Evolutionary conservation across 2,797 vertebrate species (phyloP).

Genomic region (Siniperca obscura): DNA sequence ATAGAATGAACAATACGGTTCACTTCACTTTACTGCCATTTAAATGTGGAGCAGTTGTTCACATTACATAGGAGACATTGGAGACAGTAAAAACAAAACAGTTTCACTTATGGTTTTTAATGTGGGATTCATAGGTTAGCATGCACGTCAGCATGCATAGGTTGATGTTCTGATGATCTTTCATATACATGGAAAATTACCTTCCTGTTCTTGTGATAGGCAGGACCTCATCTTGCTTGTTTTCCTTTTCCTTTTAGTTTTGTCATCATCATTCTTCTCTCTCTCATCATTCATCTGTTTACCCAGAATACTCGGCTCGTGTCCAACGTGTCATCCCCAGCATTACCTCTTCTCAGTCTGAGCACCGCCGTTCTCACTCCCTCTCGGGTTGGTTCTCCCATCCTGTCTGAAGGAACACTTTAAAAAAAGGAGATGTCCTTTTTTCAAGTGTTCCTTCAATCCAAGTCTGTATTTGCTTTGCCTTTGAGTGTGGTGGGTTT

Average conservation of each 20-base stretch:
- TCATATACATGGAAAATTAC: constrained; percentile 7
- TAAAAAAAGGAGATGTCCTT: constrained; percentile 29
- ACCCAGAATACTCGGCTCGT: constrained; percentile 85
- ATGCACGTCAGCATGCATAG: neutral
- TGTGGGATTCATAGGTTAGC: constrained; percentile 2
- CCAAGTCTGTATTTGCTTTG: constrained; percentile 53
- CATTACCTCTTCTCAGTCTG: constrained; percentile 79
- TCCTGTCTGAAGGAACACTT: constrained; percentile 61
- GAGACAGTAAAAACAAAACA: neutral
- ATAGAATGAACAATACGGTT: constrained; percentile 30
- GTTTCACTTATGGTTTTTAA: neutral
- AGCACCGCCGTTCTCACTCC: constrained; percentile 79
- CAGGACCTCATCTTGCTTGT: constrained; percentile 23
- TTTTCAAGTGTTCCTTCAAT: constrained; percentile 60
- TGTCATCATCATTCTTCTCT: constrained; percentile 55
- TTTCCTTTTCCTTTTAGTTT: constrained; percentile 53
- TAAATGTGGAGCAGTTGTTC: constrained; percentile 3
- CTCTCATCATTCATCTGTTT: constrained; percentile 72
- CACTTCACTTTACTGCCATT: constrained; percentile 51
- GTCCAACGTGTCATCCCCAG: constrained; percentile 78
- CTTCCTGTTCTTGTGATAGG: constrained; percentile 16
- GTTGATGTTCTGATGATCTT: neutral
- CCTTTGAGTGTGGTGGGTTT: constrained; percentile 57
- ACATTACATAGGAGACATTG: neutral
- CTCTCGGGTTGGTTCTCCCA: constrained; percentile 82